These are phyloP conservation scores for Sorex fumeus DNA, from an alignment of 2,113 vertebrate genomes.

Conservation along the genomic window DNA sequence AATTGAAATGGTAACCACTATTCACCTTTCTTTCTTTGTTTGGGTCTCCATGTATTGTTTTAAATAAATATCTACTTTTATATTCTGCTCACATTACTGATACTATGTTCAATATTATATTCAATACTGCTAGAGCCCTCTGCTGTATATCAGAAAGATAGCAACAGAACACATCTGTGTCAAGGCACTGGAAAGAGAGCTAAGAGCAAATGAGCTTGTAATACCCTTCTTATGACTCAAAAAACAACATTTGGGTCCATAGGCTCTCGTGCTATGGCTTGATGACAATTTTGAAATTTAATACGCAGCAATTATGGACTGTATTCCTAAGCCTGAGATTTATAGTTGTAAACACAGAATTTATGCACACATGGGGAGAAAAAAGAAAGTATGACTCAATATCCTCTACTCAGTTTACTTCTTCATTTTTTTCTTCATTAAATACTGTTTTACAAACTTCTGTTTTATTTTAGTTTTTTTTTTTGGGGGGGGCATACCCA, in stretches of 20 bases:
- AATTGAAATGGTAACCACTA: not conserved
- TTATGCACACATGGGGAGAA: not conserved
- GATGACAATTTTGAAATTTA: conserved; percentile 15
- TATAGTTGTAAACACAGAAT: not conserved
- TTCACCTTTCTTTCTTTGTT: not conserved
- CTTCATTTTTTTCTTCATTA: not conserved
- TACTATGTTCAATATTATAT: not conserved
- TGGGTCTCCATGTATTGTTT: conserved; percentile 14
- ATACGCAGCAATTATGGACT: not conserved
- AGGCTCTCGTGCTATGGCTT: not conserved
- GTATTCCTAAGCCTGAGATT: not conserved
- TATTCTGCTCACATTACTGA: not conserved
- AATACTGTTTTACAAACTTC: not conserved
- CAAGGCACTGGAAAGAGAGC: not conserved
- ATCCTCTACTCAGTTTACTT: not conserved
- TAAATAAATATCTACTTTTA: not conserved
- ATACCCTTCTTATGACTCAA: not conserved
- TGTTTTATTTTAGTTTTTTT: too few species aligned
- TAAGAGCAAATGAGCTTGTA: not conserved
- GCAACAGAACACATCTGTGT: not conserved
- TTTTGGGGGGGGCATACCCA: too few species aligned
- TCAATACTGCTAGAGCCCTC: conserved; percentile 35
- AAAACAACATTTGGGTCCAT: not conserved
- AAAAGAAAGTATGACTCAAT: not conserved
- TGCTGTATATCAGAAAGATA: not conserved